Percentiles rank a stretch among this genome's conserved stretches.
phyloP scores from a whole-genome alignment of 2,113 vertebrate species.

The Lipotes vexillifer region DNA sequence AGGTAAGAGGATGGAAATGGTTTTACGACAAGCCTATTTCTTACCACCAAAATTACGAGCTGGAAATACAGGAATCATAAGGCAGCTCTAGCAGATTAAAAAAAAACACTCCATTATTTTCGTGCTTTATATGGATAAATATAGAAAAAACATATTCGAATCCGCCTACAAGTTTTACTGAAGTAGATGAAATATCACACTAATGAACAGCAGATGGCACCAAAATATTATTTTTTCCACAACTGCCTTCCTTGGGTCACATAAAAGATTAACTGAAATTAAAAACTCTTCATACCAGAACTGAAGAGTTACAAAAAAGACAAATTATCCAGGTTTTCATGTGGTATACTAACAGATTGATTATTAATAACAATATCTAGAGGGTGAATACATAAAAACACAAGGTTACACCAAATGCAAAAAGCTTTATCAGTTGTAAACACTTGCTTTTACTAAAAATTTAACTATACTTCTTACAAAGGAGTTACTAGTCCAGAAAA shows the following conservation, averaged over 20 bases:
- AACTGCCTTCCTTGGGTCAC: neutral
- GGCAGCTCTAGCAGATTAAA: neutral
- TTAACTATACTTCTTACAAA: neutral
- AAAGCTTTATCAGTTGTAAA: neutral
- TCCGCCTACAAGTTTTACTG: neutral
- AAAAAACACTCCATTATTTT: neutral
- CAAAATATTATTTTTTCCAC: slow-evolving; percentile 29
- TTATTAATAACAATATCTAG: neutral
- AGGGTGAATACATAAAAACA: slow-evolving; percentile 22
- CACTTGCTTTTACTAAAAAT: slow-evolving; percentile 11
- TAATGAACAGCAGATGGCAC: slow-evolving; percentile 69
- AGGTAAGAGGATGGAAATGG: neutral
- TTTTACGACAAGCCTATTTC: neutral
- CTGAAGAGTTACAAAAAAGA: neutral
- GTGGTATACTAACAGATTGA: neutral
- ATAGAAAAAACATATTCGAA: neutral
- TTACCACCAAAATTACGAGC: neutral
- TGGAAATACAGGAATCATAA: neutral
- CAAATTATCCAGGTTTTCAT: slow-evolving; percentile 14
- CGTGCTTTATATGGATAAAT: neutral
- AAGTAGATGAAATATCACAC: neutral
- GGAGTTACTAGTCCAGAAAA: neutral
- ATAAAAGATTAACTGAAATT: slow-evolving; percentile 37
- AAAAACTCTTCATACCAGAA: neutral
- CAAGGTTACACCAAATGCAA: neutral